Conservation (phyloP, 2,113 vertebrate genomes). For the Sturnira hondurensis region DNA sequence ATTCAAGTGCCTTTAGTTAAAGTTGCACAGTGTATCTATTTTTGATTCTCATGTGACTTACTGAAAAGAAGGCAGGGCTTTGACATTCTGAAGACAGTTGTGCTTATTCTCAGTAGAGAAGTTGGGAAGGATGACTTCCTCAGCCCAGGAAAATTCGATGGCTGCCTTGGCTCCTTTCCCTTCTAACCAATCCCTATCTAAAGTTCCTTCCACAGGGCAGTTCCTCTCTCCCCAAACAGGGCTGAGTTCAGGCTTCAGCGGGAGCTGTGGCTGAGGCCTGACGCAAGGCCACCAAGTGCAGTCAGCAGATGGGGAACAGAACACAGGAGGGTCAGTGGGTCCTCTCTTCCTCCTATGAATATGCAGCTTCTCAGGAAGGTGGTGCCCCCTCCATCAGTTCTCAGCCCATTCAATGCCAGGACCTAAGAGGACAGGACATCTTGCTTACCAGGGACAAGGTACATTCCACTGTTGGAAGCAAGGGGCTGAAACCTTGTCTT, state of each 20-base stretch:
- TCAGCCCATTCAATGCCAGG: not conserved
- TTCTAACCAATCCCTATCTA: not conserved
- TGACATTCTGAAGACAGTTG: not conserved
- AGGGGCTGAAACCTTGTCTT: not conserved
- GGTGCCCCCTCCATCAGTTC: not conserved
- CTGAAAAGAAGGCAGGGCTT: not conserved
- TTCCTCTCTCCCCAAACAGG: not conserved
- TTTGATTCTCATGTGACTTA: not conserved
- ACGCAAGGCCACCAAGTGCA: not conserved
- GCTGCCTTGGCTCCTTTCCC: not conserved
- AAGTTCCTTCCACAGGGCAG: not conserved
- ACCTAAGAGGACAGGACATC: not conserved
- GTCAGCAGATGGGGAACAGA: not conserved
- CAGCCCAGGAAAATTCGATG: not conserved
- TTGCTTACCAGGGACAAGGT: not conserved
- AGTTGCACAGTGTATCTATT: not conserved
- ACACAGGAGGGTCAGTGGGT: not conserved
- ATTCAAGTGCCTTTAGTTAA: not conserved
- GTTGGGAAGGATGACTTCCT: not conserved
- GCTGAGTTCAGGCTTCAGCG: not conserved
- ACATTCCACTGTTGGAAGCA: not conserved
- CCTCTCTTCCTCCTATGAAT: not conserved
- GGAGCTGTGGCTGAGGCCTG: not conserved
- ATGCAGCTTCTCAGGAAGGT: not conserved
- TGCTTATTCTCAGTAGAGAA: not conserved